Base-by-base conservation (phyloP, 1,140 invertebrate species). In the Pteromalus puparum region DNA sequence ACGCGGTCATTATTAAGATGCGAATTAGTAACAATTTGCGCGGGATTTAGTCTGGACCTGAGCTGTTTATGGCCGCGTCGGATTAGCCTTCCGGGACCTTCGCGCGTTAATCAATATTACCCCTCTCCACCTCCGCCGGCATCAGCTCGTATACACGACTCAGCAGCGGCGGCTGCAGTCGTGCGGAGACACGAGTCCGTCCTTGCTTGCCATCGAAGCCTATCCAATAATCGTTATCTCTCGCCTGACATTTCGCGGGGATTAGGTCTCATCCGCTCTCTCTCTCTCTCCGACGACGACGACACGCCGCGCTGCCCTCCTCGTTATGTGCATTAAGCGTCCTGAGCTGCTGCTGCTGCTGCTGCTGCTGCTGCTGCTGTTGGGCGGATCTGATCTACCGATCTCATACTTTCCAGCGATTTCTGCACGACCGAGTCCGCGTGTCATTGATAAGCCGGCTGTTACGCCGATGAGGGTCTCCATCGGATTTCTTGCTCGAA, bases 11-110 rank as follows among this genome's bases (percentile, higher is more conserved):
- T 93, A 93, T 93, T 93, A 93, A 93, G 92, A 93, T 93, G 91
- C 92, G 92, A 93, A 93, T 93, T 93, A 93, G 91, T 93, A 93
- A 93, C 92, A 93, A 93, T 93, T 93, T 92, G 92, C 90, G 90
- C 91, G 88, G 91, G 92, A 92, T 93, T 92, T 91, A 90, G 90
- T 90, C 90, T 92, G 90, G 86, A 90, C 90, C 89, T 93, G 92
- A 93, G 91, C 92, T 93, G 92, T 93, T 93, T 93, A 93, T 92
- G 91, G 89, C 91, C 90, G 86, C 87, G 85, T 86, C 88, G 90
- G 91, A 92, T 92, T 92, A 92, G 89, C 89, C 89, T 90, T 88
- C 89, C 88, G 86, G 87, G 83, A 89, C 86, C 88, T 91, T 89
- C 73, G 85, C 86, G 87, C 90, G 90, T 92, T 92, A 92, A 93